Evolutionary conservation across 2,113 vertebrate species (phyloP), one percentile per base, ranked within the genome.

Genomic region (Varanus komodoensis): DNA sequence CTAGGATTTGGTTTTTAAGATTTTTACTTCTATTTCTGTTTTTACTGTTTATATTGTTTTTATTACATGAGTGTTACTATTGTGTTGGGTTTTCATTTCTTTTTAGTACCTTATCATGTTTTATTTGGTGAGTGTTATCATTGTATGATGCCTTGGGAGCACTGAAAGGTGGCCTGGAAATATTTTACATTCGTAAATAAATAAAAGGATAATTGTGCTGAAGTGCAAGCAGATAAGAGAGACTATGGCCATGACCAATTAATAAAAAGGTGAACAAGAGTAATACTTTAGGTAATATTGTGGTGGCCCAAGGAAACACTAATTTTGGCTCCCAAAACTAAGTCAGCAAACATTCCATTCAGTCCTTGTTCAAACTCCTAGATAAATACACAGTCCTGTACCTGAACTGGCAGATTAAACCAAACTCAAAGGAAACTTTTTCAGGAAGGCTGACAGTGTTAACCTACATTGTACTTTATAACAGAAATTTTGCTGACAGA

Each of bases 401-500:
- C 48, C 14, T 15, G 87, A 69, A n/a, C 0, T 50, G 78, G 64
- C 78, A 14, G 82, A 92, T 89, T 3, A 61, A 5, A 85, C 23
- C 67, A 69, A 71, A 89, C 5, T 88, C 27, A 34, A 74, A 83
- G 75, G 0, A 73, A 44, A 75, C 0, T 94, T 90, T 78, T n/a
- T 54, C 12, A 75, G 67, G 90, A 87, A 86, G 2, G 19, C 3
- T 90, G 86, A 50, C 32, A 74, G 15, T 48, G 69, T 54, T 92
- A 54, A 89, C 29, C 50, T 74, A 1, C 79, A 23, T 32, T 79
- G 64, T 50, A 44, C 50, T 48, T 21, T 71, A 71, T 71, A 44
- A 86, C 23, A 82, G 17, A 89, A 79, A 29, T 32, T 88, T 11
- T 82, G 17, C 1, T 93, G 75, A 94, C 9, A 89, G 67, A 89